Evolutionary conservation across 2,888 invertebrate species (phyloP).

Genomic region (Geotrupes spiniger): DNA sequence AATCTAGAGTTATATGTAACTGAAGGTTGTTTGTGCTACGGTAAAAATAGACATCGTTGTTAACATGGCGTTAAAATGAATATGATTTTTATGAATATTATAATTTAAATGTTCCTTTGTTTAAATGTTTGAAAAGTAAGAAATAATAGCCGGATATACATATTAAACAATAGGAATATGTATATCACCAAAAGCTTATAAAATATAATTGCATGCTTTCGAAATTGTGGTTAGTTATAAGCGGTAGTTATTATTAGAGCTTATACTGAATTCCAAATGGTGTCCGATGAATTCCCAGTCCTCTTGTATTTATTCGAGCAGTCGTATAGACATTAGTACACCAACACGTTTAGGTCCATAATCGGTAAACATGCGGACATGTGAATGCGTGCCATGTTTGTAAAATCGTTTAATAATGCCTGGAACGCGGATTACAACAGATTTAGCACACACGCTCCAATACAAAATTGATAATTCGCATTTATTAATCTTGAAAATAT

Average conservation of each 20-base stretch:
- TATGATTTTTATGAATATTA: too few relatives aligned
- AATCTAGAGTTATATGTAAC: too few relatives aligned
- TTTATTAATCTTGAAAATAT: too few relatives aligned
- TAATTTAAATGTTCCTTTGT: too few relatives aligned
- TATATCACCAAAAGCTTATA: neutral
- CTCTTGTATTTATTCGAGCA: slow-evolving; percentile 27
- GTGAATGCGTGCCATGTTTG: slow-evolving; percentile 21
- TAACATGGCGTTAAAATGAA: too few relatives aligned
- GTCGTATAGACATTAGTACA: slow-evolving; percentile 10
- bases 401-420: slow-evolving; percentile 28
- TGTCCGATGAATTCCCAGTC: slow-evolving; percentile 27
- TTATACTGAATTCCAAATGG: slow-evolving; percentile 27
- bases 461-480: slow-evolving; percentile 2
- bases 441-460: slow-evolving; percentile 15
- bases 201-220: neutral
- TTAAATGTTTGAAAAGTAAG: slow-evolving; percentile 2
- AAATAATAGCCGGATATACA: slow-evolving; percentile 2
- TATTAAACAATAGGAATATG: neutral
- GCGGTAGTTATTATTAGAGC: slow-evolving; percentile 22
- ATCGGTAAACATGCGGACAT: slow-evolving; percentile 12
- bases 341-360: slow-evolving; percentile 9
- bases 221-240: slow-evolving; percentile 4
- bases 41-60: too few relatives aligned
- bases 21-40: too few relatives aligned
- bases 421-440: slow-evolving; percentile 25